A percentile compares a stretch with the other conserved stretches of the same genome.
These are phyloP conservation scores for Saimiri boliviensis DNA, from an alignment of 2,113 vertebrate genomes.

Conservation along the genomic window DNA sequence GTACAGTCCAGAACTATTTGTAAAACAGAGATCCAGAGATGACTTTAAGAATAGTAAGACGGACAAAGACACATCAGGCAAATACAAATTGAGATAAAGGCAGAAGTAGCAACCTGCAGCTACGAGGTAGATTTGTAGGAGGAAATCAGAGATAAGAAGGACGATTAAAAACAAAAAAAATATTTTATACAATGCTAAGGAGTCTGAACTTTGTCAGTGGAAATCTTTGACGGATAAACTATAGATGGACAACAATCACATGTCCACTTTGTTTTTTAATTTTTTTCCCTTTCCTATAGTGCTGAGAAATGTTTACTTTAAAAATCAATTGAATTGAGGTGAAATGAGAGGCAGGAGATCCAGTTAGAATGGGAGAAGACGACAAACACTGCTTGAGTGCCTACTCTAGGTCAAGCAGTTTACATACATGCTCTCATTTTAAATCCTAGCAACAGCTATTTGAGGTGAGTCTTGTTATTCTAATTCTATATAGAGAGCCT, in stretches of 20 bases:
- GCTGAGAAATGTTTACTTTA: neutral
- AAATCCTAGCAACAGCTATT: neutral
- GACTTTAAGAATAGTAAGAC: neutral
- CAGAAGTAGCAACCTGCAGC: neutral
- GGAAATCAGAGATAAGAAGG: neutral
- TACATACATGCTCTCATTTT: neutral
- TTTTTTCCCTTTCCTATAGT: no score
- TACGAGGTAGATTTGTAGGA: neutral
- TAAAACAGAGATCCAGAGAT: neutral
- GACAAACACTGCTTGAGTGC: neutral
- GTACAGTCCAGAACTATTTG: neutral
- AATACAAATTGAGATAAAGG: neutral
- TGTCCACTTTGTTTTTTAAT: neutral
- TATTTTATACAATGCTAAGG: neutral
- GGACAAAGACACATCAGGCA: neutral
- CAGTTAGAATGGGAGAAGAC: neutral
- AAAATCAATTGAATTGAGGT: neutral
- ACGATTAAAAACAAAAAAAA: constrained; percentile 32
- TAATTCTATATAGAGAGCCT: neutral
- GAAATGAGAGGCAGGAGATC: neutral
- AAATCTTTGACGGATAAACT: neutral
- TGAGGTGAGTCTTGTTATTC: neutral
- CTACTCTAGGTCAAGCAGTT: neutral
- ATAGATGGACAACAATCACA: neutral
- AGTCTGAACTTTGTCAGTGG: neutral